phyloP scores from a whole-genome alignment of 30 jellyfish, hydroid and myxozoan genomes.

The Morbakka virulenta region DNA sequence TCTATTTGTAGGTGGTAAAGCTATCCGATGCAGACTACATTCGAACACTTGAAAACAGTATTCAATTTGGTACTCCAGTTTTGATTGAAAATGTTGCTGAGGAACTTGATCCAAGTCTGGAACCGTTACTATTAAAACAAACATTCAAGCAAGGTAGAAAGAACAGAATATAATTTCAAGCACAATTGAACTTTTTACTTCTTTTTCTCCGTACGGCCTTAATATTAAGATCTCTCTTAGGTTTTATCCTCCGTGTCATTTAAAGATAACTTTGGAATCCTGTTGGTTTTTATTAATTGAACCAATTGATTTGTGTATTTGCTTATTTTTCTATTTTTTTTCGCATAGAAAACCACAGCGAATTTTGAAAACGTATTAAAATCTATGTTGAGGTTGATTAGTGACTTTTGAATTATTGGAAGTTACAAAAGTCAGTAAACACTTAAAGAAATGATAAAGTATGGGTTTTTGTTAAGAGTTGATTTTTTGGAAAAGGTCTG shows the following conservation, averaged over 20 bases:
- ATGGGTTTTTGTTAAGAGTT: too few species aligned
- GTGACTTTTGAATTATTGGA: too few species aligned
- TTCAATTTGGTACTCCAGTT: conserved; percentile 97
- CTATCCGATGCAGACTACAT: conserved; percentile 85
- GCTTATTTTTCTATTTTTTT: not conserved
- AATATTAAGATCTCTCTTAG: too few species aligned
- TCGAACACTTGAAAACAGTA: conserved; percentile 94
- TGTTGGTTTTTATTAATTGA: not conserved
- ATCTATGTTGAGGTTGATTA: too few species aligned
- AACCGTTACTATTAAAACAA: conserved; percentile 87
- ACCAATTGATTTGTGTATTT: not conserved
- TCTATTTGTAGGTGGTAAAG: conserved; percentile 61
- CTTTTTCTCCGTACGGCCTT: too few species aligned
- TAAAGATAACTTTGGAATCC: not conserved
- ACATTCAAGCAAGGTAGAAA: conserved; percentile 84
- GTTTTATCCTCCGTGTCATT: not conserved
- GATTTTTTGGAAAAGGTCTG: too few species aligned
- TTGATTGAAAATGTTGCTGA: conserved; percentile 91
- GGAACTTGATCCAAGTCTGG: conserved; percentile 91
- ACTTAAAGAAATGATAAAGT: too few species aligned
- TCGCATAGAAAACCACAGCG: too few species aligned
- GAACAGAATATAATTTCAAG: too few species aligned
- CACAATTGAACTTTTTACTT: too few species aligned
- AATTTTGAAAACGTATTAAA: too few species aligned
- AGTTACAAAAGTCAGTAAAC: too few species aligned